Conservation (phyloP, 2,113 vertebrate genomes). For the Sisor rabdophorus region DNA sequence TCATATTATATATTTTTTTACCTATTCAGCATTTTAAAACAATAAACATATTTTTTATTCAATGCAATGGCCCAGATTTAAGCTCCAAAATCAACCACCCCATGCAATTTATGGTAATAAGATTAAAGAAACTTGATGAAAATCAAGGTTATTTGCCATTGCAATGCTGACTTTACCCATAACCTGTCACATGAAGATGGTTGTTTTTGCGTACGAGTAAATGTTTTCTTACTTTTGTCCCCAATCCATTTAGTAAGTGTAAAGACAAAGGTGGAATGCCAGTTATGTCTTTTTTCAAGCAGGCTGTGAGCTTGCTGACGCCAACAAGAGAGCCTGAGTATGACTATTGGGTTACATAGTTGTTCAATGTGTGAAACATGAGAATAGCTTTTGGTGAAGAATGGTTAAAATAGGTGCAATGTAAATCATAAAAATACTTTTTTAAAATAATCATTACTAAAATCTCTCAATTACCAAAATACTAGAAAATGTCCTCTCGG, state of each 20-base stretch:
- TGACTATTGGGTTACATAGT: constrained; percentile 87
- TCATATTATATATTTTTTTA: too few species aligned
- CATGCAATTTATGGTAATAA: constrained; percentile 56
- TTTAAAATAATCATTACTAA: not conserved
- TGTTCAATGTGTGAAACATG: constrained; percentile 82
- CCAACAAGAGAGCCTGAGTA: constrained; percentile 82
- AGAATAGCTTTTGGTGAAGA: constrained; percentile 74
- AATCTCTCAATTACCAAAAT: not conserved
- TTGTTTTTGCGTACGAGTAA: constrained; percentile 69
- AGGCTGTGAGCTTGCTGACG: constrained; percentile 79
- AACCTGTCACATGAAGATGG: constrained; percentile 70
- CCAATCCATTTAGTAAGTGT: constrained; percentile 75
- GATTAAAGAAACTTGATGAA: constrained; percentile 52
- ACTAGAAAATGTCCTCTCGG: not conserved
- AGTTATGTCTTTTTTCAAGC: constrained; percentile 81
- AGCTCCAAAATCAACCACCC: constrained; percentile 54
- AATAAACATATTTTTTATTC: constrained; percentile 14
- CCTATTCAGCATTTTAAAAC: too few species aligned
- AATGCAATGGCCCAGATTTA: constrained; percentile 48
- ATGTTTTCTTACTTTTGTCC: constrained; percentile 78
- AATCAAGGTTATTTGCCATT: constrained; percentile 71
- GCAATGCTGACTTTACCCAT: constrained; percentile 77
- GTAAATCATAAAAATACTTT: not conserved
- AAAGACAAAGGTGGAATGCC: constrained; percentile 81
- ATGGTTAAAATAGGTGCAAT: constrained; percentile 3